These are phyloP conservation scores for Agapornis canus DNA, from an alignment of 2,797 vertebrate genomes.

Conservation along the genomic window DNA sequence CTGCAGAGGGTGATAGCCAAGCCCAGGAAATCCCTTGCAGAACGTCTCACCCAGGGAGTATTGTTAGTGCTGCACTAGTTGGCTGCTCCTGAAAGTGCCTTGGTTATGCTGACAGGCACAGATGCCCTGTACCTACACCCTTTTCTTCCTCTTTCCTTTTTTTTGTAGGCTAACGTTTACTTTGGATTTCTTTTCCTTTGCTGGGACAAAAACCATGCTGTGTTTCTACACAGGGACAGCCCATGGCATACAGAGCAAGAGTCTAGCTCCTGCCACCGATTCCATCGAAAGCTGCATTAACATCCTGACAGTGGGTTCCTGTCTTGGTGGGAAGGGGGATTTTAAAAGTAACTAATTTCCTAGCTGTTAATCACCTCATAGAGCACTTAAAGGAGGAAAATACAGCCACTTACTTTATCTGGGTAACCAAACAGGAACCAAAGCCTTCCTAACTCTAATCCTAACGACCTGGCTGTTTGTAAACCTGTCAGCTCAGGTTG, in stretches of 20 bases:
- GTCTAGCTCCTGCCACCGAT: neutral
- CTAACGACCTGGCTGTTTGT: neutral
- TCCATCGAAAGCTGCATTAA: neutral
- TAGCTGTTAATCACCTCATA: neutral
- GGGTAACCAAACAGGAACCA: neutral
- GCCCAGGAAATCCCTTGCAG: constrained; percentile 22
- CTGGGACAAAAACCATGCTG: neutral
- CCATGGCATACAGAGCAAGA: neutral
- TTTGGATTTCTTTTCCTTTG: neutral
- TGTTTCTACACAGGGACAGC: neutral
- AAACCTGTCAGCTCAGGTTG: neutral
- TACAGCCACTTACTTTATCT: neutral
- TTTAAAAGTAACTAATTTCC: neutral
- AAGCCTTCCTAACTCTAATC: neutral
- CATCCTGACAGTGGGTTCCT: neutral
- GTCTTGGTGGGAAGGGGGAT: neutral
- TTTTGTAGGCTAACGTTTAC: neutral
- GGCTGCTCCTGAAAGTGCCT: neutral
- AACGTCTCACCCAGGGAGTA: constrained; percentile 23
- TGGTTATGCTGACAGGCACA: neutral
- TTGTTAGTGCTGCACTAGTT: neutral
- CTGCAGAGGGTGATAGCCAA: neutral
- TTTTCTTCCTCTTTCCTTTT: neutral
- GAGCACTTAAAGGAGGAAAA: neutral
- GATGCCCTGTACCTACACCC: neutral